Evolutionary conservation across 2,113 vertebrate species (phyloP), one percentile per base, ranked within the genome.

Genomic region (Xyrauchen texanus): DNA sequence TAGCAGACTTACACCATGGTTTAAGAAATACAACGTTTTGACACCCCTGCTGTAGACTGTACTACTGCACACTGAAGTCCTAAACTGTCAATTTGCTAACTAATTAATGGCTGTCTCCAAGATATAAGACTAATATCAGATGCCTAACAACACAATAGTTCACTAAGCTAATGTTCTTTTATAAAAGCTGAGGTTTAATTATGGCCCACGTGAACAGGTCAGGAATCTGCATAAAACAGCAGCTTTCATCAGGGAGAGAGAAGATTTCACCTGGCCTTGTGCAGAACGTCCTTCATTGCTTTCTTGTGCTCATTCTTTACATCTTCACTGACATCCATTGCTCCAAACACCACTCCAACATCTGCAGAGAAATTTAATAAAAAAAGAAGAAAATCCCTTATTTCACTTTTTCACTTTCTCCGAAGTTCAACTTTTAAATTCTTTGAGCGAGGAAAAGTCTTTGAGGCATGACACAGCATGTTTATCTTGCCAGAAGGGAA

Each of bases 311-410:
- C 88, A 68, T 93, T 93, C 83, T 91, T 95, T 55, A 92, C 78
- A 12, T 99, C 96, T 93, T 99, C 97, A 80, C 99, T 99, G 72
- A 99, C 82, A 81, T 99, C 97, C 0, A 97, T 99, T 79, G 97
- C 98, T 4, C 98, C 97, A 87, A 99, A 98, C 88, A 99, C 92
- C 74, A 97, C 85, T 0, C 84, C 81, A 13, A 87, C 88, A 49
- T 94, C 98, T 98, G 87, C 73, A 87, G 85, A 74, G 81, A 85
- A 71, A 73, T 82, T 79, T 84, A 64, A 84, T 79, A 74, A 81
- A 45, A 45, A 87, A 15, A 88, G 76, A 79, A 0, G 4, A 34
- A 15, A 72, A 66, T 21, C 58, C 57, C n/a, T 11, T 67, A 11
- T 47, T 63, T 55, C 57, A 78, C 8, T 66, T 66, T 12, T 72